Percentiles rank a stretch among this genome's conserved stretches.
phyloP scores from a whole-genome alignment of 2,113 vertebrate species.

The Brevimyrus niger region DNA sequence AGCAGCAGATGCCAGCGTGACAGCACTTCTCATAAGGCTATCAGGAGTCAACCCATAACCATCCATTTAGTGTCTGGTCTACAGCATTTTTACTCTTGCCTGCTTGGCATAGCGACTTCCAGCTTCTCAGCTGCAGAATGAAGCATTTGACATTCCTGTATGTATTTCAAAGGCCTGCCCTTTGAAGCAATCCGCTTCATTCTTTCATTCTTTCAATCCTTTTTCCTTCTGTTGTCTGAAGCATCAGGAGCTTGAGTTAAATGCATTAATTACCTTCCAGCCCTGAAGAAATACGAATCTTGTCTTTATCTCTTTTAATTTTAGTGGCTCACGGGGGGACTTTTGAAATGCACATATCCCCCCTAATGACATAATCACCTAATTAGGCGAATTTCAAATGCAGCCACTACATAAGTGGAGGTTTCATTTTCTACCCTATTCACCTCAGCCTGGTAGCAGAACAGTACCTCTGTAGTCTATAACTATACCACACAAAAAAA shows the following conservation, averaged over 20 bases:
- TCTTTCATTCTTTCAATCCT: conserved; percentile 50
- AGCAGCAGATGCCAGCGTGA: background rate
- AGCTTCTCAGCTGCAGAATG: conserved; percentile 60
- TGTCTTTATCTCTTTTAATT: conserved; percentile 76
- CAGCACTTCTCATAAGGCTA: background rate
- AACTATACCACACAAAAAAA: conserved; percentile 32
- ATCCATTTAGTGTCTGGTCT: conserved; percentile 34
- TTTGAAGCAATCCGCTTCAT: conserved; percentile 74
- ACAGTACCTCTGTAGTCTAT: conserved; percentile 47
- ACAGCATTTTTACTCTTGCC: conserved; percentile 47
- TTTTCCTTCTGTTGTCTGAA: conserved; percentile 64
- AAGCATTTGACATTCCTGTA: conserved; percentile 68
- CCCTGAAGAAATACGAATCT: conserved; percentile 49
- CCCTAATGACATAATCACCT: conserved; percentile 93
- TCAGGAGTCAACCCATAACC: conserved; percentile 34
- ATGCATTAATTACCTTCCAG: conserved; percentile 87
- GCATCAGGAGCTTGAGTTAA: conserved; percentile 67
- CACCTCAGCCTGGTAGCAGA: conserved; percentile 59
- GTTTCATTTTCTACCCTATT: conserved; percentile 65
- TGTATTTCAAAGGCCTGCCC: conserved; percentile 76
- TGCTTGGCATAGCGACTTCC: conserved; percentile 44
- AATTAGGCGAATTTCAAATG: conserved; percentile 82
- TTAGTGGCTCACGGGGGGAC: conserved; percentile 63
- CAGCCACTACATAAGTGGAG: conserved; percentile 63
- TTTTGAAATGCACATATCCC: conserved; percentile 67